phyloP scores from a whole-genome alignment of 2,113 vertebrate species.

The Ceyx cyanopectus region DNA sequence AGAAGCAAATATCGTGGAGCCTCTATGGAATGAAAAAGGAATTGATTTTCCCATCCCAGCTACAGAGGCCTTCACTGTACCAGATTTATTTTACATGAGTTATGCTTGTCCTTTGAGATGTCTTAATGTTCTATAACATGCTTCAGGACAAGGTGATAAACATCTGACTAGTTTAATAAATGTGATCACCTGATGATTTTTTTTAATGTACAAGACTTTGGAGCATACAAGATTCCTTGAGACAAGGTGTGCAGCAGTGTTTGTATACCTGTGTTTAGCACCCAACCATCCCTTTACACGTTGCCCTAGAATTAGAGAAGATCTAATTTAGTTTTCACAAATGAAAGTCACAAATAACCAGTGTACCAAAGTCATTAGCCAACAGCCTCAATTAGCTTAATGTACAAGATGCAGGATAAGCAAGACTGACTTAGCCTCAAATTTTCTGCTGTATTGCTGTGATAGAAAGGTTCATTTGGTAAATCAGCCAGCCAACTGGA shows the following conservation, averaged over 20 bases:
- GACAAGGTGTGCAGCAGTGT: neutral
- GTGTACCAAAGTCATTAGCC: neutral
- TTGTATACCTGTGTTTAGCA: neutral
- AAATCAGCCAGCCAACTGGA: neutral
- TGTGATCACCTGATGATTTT: accelerated
- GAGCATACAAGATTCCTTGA: neutral
- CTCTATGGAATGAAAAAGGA: neutral
- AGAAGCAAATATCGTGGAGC: neutral
- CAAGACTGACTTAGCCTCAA: neutral
- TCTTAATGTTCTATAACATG: neutral
- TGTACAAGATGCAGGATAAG: neutral
- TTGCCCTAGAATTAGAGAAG: neutral
- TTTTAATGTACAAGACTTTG: neutral
- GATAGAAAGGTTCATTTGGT: neutral
- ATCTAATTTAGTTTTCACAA: neutral
- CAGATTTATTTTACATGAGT: neutral
- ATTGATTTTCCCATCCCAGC: neutral
- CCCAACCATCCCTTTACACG: neutral
- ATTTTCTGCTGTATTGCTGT: neutral
- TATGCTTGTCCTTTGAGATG: neutral
- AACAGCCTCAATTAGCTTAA: neutral
- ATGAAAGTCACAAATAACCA: neutral
- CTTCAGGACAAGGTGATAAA: neutral
- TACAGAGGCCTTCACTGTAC: neutral
- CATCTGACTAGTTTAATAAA: neutral